phyloP scores from a whole-genome alignment of 2,797 vertebrate species.

The Falco concolor region DNA sequence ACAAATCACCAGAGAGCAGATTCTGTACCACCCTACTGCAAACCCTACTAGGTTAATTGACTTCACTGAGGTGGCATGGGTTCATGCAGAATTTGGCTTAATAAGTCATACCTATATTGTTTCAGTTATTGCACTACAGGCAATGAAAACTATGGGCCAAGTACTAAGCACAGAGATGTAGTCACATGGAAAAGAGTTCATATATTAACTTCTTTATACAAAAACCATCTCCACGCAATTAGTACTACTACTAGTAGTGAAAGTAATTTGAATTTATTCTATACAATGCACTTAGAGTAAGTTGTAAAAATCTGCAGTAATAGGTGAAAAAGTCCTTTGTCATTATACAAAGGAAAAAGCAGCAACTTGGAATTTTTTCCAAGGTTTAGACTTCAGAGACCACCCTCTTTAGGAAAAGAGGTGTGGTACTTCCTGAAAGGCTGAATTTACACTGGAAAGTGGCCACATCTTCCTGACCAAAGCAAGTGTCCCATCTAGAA shows the following conservation, averaged over 20 bases:
- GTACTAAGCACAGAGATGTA: not conserved
- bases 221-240: not conserved
- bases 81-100: not conserved
- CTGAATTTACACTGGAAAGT: not conserved
- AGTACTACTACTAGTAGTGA: not conserved
- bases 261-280: not conserved
- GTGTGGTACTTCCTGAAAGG: not conserved
- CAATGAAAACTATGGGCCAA: not conserved
- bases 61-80: not conserved
- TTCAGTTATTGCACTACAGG: not conserved
- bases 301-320: not conserved
- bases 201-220: not conserved
- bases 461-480: not conserved
- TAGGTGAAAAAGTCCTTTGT: not conserved
- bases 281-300: not conserved
- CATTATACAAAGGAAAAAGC: not conserved
- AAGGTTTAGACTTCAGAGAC: not conserved
- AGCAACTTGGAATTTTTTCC: not conserved
- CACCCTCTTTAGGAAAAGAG: not conserved
- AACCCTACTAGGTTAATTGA: not conserved
- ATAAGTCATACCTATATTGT: not conserved
- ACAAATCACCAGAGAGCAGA: not conserved
- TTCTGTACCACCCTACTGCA: not conserved
- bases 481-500: not conserved
- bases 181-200: not conserved